Evolutionary conservation across 2,888 invertebrate species (phyloP).

Genomic region (Uloborus plumipes): DNA sequence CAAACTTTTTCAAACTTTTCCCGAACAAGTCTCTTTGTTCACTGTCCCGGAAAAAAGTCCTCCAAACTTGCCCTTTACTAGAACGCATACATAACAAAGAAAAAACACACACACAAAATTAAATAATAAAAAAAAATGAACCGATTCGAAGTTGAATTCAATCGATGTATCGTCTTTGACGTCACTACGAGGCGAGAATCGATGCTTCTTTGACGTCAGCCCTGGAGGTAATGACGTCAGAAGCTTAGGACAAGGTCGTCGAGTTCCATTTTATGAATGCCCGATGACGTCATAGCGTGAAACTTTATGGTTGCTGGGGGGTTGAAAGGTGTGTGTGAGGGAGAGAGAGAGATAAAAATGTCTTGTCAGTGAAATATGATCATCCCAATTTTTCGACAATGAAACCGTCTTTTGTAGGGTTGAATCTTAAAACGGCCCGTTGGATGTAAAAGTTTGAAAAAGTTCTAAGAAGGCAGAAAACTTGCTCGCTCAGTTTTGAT

Average conservation of each 20-base stretch:
- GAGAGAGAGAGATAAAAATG: constrained; percentile 10
- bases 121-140: constrained; percentile 33
- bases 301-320: constrained; percentile 49
- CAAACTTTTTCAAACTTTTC: neutral
- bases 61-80: neutral
- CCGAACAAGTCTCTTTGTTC: neutral
- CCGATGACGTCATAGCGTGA: constrained; percentile 47
- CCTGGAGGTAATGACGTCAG: constrained; percentile 44
- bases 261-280: constrained; percentile 61
- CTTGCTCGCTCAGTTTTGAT: no score
- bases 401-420: constrained; percentile 15
- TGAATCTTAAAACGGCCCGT: no score
- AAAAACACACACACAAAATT: constrained; percentile 4
- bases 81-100: neutral
- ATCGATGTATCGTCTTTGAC: constrained; percentile 62
- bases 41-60: neutral
- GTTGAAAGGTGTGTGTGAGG: constrained; percentile 10
- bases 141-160: constrained; percentile 54
- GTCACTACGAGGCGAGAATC: constrained; percentile 46
- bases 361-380: constrained; percentile 43
- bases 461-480: no score
- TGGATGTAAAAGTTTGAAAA: no score
- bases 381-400: constrained; percentile 51
- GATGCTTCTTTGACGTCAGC: constrained; percentile 53
- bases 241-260: constrained; percentile 49